phyloP scores from a whole-genome alignment of 2,113 vertebrate genomes.

The Rhombomys opimus region DNA sequence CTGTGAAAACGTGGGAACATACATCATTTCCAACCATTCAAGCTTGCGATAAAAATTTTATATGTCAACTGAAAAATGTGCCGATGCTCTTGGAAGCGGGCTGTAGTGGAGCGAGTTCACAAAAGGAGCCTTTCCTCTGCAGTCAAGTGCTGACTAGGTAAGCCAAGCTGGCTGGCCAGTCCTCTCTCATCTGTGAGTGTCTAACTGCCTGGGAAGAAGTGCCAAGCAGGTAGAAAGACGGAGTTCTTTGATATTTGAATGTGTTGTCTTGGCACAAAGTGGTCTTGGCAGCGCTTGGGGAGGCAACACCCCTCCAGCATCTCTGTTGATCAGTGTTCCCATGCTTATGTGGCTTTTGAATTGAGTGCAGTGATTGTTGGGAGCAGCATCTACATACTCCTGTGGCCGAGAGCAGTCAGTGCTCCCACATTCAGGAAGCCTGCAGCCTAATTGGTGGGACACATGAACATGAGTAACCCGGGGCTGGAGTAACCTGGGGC shows the following conservation, averaged over 20 bases:
- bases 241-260: fast-evolving
- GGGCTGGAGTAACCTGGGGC: background rate
- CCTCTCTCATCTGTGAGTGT: background rate
- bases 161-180: fast-evolving
- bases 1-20: background rate
- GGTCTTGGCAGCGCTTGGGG: background rate
- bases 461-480: background rate
- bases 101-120: fast-evolving
- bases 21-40: background rate
- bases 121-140: fast-evolving
- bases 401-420: no score
- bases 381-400: no score
- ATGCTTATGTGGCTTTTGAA: no score
- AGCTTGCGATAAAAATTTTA: background rate
- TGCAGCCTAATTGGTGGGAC: background rate
- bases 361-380: background rate
- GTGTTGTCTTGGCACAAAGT: background rate
- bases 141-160: fast-evolving
- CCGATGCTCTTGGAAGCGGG: fast-evolving
- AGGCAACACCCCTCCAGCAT: fast-evolving
- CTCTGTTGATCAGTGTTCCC: background rate
- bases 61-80: background rate
- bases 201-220: background rate
- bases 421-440: background rate
- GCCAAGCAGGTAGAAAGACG: fast-evolving